Evolutionary conservation across 2,888 invertebrate genomes (phyloP), one percentile per base, ranked within the genome.

Genomic region (Timandra comae): DNA sequence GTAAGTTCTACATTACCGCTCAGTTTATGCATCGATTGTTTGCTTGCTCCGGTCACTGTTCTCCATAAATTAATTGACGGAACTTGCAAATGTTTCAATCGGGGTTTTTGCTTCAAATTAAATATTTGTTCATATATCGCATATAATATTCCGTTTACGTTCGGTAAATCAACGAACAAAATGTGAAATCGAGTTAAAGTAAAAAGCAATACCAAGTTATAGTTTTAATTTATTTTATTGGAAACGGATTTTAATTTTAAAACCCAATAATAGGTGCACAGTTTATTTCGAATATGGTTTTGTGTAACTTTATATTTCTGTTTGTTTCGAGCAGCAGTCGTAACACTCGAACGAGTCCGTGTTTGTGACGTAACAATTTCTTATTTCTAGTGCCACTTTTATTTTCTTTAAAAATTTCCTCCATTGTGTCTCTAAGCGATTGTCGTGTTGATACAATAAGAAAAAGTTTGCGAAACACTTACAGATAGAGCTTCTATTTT

Each of bases 401-500:
- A 61, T 66, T 70, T 69, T 60, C 62, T 58, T 63, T 61, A 51
- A 58, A 59, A 62, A 54, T 57, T 56, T 52, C 34, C 43, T 49
- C 43, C 49, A 54, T 66, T 67, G 58, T 63, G 50, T 61, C 46
- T 43, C 26, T 43, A 47, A 52, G 41, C 45, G 46, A 39, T 53
- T 54, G 50, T 52, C 42, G 44, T 55, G 49, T 51, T 56, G 44
- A 40, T 41, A 37, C 43, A 41, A 50, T 38, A 44, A 33, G 39
- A 39, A 41, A 33, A 43, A 37, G 38, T 33, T 31, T 35, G 33
- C 27, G 29, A 16, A 13, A 38, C 22, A 36, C 35, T 40, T 11
- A 10, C 10, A 24, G 24, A 10, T 24, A 10, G 7, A 9, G 10
- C 11, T 38, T 38, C 34, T 29, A 16, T 29, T 16, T 26, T 37